Percentiles rank a stretch among this genome's conserved stretches.
These are phyloP conservation scores for Cepphus grylle DNA, from an alignment of 2,113 vertebrate genomes.

Conservation along the genomic window DNA sequence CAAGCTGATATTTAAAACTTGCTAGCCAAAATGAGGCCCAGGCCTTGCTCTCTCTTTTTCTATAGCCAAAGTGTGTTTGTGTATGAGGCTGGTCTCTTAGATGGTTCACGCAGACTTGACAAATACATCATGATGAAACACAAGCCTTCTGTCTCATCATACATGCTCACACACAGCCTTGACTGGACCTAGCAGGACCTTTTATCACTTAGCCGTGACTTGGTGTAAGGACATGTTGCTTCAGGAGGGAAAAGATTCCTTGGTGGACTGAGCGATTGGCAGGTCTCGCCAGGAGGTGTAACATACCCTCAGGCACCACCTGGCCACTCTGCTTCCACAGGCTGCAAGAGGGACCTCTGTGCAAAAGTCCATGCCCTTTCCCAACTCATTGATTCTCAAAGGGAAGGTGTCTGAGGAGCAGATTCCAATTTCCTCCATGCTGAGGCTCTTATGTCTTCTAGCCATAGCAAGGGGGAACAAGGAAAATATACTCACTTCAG, in stretches of 20 bases:
- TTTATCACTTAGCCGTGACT: not conserved
- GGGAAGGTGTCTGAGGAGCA: not conserved
- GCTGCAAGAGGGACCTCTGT: not conserved
- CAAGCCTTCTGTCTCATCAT: not conserved
- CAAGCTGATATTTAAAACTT: not conserved
- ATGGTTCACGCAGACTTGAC: not conserved
- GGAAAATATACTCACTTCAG: accelerated
- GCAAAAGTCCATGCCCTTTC: not conserved
- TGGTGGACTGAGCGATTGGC: not conserved
- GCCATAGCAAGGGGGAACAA: not conserved
- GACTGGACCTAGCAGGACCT: not conserved
- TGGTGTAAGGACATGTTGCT: not conserved
- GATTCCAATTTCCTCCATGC: not conserved
- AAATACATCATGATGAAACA: not conserved
- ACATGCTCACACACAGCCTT: too few species aligned
- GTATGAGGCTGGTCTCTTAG: not conserved
- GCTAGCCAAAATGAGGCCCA: not conserved
- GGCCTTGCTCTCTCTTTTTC: not conserved
- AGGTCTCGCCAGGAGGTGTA: not conserved
- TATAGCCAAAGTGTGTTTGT: not conserved
- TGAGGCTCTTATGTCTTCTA: not conserved
- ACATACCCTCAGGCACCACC: accelerated
- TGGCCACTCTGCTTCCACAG: not conserved
- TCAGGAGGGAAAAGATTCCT: not conserved
- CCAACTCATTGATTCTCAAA: not conserved